A percentile compares a stretch with the other conserved stretches of the same genome.
These are phyloP conservation scores for Chaetodon trifasciatus DNA, from an alignment of 2,797 vertebrate genomes.

Conservation along the genomic window DNA sequence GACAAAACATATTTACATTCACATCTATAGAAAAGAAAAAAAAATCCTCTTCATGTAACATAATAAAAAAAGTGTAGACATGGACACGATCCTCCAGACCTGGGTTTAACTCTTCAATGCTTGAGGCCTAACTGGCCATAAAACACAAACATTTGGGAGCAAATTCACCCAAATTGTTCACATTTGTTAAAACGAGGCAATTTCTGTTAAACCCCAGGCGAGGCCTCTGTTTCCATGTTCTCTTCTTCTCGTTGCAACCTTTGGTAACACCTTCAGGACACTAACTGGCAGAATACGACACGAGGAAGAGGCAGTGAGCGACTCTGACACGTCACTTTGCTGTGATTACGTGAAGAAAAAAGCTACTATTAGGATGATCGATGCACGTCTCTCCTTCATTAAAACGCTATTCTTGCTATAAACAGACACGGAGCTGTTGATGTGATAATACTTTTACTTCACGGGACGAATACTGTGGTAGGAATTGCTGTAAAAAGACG, in stretches of 20 bases:
- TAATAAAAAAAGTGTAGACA: constrained; percentile 53
- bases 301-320: constrained; percentile 60
- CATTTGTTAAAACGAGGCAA: not conserved
- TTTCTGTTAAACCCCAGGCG: constrained; percentile 44
- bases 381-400: constrained; percentile 59
- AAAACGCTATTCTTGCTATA: constrained; percentile 39
- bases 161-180: not conserved
- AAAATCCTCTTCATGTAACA: constrained; percentile 54
- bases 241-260: constrained; percentile 70
- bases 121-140: constrained; percentile 13
- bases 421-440: constrained; percentile 33
- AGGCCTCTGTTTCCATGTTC: constrained; percentile 49
- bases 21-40: constrained; percentile 75
- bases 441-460: constrained; percentile 43
- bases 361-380: constrained; percentile 29
- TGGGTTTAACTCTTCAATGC: constrained; percentile 35
- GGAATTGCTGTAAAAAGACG: constrained; percentile 9
- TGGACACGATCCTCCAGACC: constrained; percentile 48
- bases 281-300: constrained; percentile 50
- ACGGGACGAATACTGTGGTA: constrained; percentile 53
- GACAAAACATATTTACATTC: constrained; percentile 83
- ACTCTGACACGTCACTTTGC: constrained; percentile 48
- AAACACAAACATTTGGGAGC: constrained; percentile 19
- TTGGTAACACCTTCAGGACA: constrained; percentile 78
- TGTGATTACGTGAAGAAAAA: constrained; percentile 42